Base-by-base conservation (phyloP, 2,113 vertebrate species). In the Perca fluviatilis region DNA sequence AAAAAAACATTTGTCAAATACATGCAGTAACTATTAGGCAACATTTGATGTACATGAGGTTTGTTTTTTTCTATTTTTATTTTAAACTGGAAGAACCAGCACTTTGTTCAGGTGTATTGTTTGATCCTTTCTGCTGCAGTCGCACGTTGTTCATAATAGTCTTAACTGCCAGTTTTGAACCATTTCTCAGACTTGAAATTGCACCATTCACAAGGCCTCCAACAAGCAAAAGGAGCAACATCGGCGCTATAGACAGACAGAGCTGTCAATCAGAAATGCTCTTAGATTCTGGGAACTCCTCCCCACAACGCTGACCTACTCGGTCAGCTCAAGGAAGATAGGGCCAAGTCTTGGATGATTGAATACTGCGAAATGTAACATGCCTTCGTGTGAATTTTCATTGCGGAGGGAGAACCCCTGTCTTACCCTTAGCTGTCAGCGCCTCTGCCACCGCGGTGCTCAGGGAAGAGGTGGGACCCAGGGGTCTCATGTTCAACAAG, bases 401-500 rank as follows among this genome's bases (percentile, higher is more conserved):
- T 69, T 72, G 82, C 70, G 67, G 71, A 77, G 77, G 78, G 88
- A 92, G 87, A 89, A 89, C 86, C 90, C 86, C 90, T 64, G 73
- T 80, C 80, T 89, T 86, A 84, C 75, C 86, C 81, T 74, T 30
- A 53, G 86, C 89, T 89, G 88, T 91, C 93, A 94, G 76, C 46
- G 1, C 77, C 79, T 74, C 79, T 83, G 85, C 80, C 83, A 88
- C 43, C 83, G 50, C n/a, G 19, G 68, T 3, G 8, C 77, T 62
- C 18, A 11, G 66, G 77, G 78, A 73, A 65, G 87, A 82, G 80
- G 89, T 85, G 85, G 77, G 83, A 87, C 79, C 81, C 83, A 72
- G 79, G 82, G 86, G 86, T 91, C 93, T 91, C 88, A 5, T 93
- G 91, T 94, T 92, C 84, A 86, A 92, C 93, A 93, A 90, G 88